Conservation (phyloP, 2,113 vertebrate genomes). For the Nyctibius bracteatus region DNA sequence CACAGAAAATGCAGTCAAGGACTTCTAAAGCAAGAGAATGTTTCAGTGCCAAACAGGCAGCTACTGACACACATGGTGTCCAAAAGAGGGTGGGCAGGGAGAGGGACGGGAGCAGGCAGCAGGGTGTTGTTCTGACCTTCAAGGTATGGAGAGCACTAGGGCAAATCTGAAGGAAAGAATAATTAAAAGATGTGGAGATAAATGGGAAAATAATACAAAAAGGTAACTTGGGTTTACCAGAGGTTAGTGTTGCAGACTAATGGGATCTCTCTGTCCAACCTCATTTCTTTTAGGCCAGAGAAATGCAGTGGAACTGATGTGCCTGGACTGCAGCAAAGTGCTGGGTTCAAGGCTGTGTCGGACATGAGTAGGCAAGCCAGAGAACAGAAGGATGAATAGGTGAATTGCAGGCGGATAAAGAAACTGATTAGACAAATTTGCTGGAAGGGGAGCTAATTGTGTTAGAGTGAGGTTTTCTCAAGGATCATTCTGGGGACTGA, state of each 20-base stretch:
- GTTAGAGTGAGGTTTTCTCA: background rate
- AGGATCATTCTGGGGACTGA: background rate
- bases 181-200: background rate
- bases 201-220: background rate
- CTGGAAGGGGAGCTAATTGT: background rate
- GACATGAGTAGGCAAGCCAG: background rate
- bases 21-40: background rate
- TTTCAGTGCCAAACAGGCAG: background rate
- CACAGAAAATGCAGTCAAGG: background rate
- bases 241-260: background rate
- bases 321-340: background rate
- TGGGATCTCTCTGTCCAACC: background rate
- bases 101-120: background rate
- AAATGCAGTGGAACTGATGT: background rate
- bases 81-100: background rate
- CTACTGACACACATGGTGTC: background rate
- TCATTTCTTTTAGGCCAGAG: background rate
- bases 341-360: background rate
- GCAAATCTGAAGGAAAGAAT: background rate
- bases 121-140: background rate
- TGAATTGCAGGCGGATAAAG: background rate
- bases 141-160: background rate
- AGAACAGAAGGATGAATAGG: background rate
- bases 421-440: background rate
- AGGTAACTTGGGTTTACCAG: background rate